These are phyloP conservation scores for Latheticus oryzae DNA, from an alignment of 2,888 invertebrate genomes.

Conservation along the genomic window DNA sequence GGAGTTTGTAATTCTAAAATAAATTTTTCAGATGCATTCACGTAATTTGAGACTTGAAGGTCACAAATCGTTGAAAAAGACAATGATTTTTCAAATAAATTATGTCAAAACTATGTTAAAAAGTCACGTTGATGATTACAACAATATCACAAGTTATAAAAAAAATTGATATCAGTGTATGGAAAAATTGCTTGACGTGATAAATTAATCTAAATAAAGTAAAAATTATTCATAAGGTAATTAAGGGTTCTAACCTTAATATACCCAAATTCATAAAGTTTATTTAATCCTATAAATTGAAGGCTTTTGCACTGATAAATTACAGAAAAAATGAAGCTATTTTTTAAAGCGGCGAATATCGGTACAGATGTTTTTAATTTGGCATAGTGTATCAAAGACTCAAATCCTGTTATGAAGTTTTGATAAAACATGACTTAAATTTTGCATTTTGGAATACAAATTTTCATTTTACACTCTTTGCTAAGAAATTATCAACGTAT, in stretches of 20 bases:
- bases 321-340: slow-evolving; percentile 15
- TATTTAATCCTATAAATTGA: not conserved
- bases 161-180: too few species aligned
- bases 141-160: too few species aligned
- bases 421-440: not conserved
- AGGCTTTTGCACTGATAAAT: slow-evolving; percentile 13
- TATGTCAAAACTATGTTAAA: too few species aligned
- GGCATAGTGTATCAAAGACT: not conserved
- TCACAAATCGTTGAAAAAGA: not conserved
- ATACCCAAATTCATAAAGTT: slow-evolving; percentile 8
- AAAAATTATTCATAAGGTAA: slow-evolving; percentile 21
- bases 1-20: slow-evolving; percentile 9
- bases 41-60: slow-evolving; percentile 1
- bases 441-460: not conserved
- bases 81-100: too few species aligned
- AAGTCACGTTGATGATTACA: too few species aligned
- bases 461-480: not conserved
- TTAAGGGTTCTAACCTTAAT: slow-evolving; percentile 10
- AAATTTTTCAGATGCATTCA: slow-evolving; percentile 18
- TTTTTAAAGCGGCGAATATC: too few species aligned
- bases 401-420: slow-evolving; percentile 1
- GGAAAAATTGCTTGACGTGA: too few species aligned
- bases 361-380: slow-evolving; percentile 5
- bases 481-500: not conserved
- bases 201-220: too few species aligned